Evolutionary conservation across 1,140 invertebrate species (phyloP).

Genomic region (Planococcus citri): DNA sequence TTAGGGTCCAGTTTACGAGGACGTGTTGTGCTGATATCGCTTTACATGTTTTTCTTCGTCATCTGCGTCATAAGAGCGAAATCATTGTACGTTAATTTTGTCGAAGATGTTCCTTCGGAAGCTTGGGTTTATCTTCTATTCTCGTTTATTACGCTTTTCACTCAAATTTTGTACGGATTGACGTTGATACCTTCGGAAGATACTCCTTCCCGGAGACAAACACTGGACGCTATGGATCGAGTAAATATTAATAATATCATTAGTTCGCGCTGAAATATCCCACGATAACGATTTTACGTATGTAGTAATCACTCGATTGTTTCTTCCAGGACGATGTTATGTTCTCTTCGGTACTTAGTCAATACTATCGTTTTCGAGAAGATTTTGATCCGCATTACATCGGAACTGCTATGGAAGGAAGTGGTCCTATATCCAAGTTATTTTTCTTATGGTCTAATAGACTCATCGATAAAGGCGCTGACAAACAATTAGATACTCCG

Average conservation of each 20-base stretch:
- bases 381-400: constrained; percentile 55
- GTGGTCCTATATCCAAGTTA: constrained; percentile 54
- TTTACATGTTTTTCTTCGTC: constrained; percentile 50
- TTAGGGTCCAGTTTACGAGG: constrained; percentile 46
- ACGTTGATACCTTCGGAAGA: constrained; percentile 25
- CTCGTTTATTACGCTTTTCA: constrained; percentile 37
- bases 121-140: constrained; percentile 33
- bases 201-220: not conserved
- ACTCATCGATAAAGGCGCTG: constrained; percentile 67
- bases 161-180: constrained; percentile 30
- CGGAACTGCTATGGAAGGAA: constrained; percentile 66
- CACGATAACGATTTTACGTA: not conserved
- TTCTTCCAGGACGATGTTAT: constrained; percentile 36
- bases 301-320: constrained; percentile 23
- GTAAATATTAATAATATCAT: constrained; percentile 27
- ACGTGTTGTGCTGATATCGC: constrained; percentile 47
- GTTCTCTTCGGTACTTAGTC: constrained; percentile 36
- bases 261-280: not conserved
- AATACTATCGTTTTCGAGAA: constrained; percentile 45
- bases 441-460: constrained; percentile 80
- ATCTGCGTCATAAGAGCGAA: constrained; percentile 41
- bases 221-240: constrained; percentile 20
- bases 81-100: constrained; percentile 26
- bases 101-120: constrained; percentile 33
- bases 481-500: constrained; percentile 52